A percentile compares a stretch with the other conserved stretches of the same genome.
Conservation (phyloP, 2,888 invertebrate species). For the Yponomeuta sedellus region DNA sequence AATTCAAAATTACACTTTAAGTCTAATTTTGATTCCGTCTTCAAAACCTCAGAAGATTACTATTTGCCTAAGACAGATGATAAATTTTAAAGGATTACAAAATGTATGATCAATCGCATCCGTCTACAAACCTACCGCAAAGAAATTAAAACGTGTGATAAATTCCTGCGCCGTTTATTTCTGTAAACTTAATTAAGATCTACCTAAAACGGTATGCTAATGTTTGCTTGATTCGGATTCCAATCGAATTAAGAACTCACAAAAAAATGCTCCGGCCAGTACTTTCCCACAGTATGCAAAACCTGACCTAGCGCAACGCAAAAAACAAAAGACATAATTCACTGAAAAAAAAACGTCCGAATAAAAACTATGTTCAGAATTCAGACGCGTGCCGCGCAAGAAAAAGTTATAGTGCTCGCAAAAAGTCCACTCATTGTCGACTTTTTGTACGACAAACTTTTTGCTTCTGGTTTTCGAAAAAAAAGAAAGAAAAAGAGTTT, state of each 20-base stretch:
- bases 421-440: conserved; percentile 57
- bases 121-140: background rate
- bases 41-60: background rate
- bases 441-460: conserved; percentile 53
- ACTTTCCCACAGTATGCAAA: background rate
- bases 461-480: conserved; percentile 60
- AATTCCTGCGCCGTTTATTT: background rate
- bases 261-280: background rate
- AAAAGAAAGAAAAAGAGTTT: conserved; percentile 45
- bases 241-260: background rate
- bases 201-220: background rate
- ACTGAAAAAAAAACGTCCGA: conserved; percentile 18
- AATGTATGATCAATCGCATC: background rate
- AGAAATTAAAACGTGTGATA: background rate
- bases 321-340: conserved; percentile 11
- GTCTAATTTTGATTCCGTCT: too few species aligned
- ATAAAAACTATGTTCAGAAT: conserved; percentile 56
- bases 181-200: background rate
- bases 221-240: background rate
- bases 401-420: conserved; percentile 65
- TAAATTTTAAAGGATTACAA: background rate
- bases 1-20: too few species aligned
- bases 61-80: background rate
- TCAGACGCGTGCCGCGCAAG: conserved; percentile 59
- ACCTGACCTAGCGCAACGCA: conserved; percentile 7